Conservation (phyloP, 2,113 vertebrate species). For the Rattus rattus region DNA sequence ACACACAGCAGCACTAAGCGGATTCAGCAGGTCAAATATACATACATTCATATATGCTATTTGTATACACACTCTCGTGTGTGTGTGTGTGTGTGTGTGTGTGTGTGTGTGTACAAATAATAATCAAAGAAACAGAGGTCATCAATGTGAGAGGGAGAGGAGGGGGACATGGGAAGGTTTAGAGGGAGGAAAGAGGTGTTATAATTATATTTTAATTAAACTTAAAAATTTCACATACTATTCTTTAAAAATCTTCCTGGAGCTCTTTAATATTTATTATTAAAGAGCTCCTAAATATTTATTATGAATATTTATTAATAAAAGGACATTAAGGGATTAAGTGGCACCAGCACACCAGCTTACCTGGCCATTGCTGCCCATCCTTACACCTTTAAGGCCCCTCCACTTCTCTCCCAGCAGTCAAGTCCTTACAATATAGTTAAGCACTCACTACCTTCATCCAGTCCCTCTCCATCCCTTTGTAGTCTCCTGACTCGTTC, state of each 20-base stretch:
- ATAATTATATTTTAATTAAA: not conserved
- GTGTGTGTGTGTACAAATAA: not conserved
- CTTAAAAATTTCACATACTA: not conserved
- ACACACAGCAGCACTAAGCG: too few relatives aligned
- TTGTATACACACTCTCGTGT: too few relatives aligned
- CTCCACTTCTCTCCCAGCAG: slow-evolving; percentile 15
- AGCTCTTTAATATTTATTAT: not conserved
- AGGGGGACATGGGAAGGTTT: not conserved
- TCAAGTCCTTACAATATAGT: slow-evolving; percentile 57
- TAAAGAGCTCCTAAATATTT: not conserved
- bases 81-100: too few relatives aligned
- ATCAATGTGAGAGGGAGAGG: not conserved
- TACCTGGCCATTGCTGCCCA: not conserved
- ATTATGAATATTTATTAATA: not conserved
- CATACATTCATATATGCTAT: too few relatives aligned
- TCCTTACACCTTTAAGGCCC: not conserved
- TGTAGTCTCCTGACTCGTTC: slow-evolving; percentile 3
- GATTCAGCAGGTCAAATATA: too few relatives aligned
- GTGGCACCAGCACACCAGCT: not conserved
- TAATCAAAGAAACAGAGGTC: not conserved
- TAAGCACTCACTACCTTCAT: not conserved
- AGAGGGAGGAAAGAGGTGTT: not conserved
- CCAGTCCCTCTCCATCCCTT: not conserved
- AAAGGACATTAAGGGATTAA: not conserved
- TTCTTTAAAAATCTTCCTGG: not conserved